Evolutionary conservation across 1,140 invertebrate species (phyloP), one percentile per base, ranked within the genome.

Genomic region (Drosophila jambulina): DNA sequence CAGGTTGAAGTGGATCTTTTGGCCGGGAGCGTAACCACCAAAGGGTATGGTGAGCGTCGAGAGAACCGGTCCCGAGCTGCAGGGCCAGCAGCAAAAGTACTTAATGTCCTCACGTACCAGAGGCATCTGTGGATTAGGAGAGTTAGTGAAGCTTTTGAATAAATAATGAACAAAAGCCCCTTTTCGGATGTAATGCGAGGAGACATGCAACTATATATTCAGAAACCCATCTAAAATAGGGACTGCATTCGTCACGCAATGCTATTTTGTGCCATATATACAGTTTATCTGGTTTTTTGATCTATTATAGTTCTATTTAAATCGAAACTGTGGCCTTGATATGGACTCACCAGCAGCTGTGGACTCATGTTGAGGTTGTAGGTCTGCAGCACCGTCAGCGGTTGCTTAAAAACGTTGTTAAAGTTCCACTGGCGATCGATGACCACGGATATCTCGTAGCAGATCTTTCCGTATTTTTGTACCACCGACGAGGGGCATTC

Each of bases 371-470:
- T 97, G 17, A 97, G 94, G 93, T 97, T 96, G 49, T 96, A 94
- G 9, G 95, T 94, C 61, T 95, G 94, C n/a, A 96, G 93, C 8
- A 97, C 95, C 6, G 95, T 96, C 76, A 97, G 95, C 1, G 95
- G 94, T 72, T 94, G 94, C 91, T 96, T 96, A 42, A 94, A 94
- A 65, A 95, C 95, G 72, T 96, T 95, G 92, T 97, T 96, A 78
- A 96, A 96, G 34, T 95, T 95, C 95, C 96, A 96, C 21, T 95
- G 95, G 32, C 96, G 94, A 92, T 97, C 95, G 65, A 97, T 82
- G 5, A 81, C 56, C 6, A 93, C 95, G 82, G 95, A 96, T 3
- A 96, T 91, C 69, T 94, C 95, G 80, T 97, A 96, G 17, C 95
- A 91, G 62, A 96, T 93, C 79, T 95, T 94, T 0, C 96, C 96